These are phyloP conservation scores for Cephus rjabovi DNA, from an alignment of 2,888 invertebrate genomes.

Conservation along the genomic window DNA sequence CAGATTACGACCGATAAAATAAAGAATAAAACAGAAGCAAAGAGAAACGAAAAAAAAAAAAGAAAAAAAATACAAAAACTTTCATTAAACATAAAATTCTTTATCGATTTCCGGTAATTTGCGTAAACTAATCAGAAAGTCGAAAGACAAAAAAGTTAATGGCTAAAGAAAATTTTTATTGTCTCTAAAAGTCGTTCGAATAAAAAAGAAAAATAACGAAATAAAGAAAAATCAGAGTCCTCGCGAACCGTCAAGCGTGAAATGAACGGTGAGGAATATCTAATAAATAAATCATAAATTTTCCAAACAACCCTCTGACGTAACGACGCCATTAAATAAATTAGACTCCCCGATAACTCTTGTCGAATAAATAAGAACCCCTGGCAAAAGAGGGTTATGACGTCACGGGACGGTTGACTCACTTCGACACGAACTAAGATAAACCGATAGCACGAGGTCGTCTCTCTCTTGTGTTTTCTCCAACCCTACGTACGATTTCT, in stretches of 20 bases:
- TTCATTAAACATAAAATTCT: no score
- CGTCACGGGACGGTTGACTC: neutral
- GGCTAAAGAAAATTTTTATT: no score
- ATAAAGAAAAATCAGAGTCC: neutral
- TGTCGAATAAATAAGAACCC: slow-evolving; percentile 2
- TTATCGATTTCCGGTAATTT: no score
- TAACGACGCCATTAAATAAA: slow-evolving; percentile 36
- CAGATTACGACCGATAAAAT: neutral
- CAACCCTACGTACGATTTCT: neutral
- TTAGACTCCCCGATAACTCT: slow-evolving; percentile 30
- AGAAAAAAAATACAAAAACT: no score
- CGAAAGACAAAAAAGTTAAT: neutral
- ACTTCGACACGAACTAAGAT: neutral
- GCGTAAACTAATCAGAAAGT: no score
- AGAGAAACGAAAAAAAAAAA: no score
- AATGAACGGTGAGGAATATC: neutral
- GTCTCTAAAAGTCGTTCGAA: neutral
- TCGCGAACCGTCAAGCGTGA: neutral
- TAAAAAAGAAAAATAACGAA: neutral
- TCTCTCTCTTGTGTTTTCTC: neutral
- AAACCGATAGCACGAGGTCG: neutral
- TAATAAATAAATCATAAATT: slow-evolving; percentile 32
- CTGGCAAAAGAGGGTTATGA: slow-evolving; percentile 3
- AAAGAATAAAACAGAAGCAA: neutral
- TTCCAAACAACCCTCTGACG: slow-evolving; percentile 19